A percentile compares a stretch with the other conserved stretches of the same genome.
phyloP scores from a whole-genome alignment of 2,888 invertebrate genomes.

The Macrophya alboannulata region DNA sequence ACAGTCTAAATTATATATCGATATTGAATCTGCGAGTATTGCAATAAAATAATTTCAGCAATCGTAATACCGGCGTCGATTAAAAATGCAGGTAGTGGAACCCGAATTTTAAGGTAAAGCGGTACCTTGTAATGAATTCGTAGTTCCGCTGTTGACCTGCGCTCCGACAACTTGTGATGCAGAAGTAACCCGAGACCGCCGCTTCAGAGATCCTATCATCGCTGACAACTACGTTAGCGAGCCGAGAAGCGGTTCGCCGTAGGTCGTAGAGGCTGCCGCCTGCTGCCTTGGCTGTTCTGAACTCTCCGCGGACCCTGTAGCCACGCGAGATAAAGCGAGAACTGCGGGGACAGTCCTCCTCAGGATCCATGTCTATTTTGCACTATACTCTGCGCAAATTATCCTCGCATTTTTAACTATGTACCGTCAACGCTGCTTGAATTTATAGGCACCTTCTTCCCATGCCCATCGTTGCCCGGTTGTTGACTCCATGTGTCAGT shows the following conservation, averaged over 20 bases:
- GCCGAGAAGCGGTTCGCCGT: slow-evolving; percentile 62
- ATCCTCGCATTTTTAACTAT: slow-evolving; percentile 32
- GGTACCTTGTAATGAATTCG: slow-evolving; percentile 68
- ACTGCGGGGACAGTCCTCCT: slow-evolving; percentile 1
- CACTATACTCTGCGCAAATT: slow-evolving; percentile 40
- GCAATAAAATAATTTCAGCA: background rate
- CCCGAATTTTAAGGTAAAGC: slow-evolving; percentile 43
- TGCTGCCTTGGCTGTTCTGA: slow-evolving; percentile 36
- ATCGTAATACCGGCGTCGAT: background rate
- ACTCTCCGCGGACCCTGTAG: slow-evolving; percentile 39
- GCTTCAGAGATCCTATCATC: slow-evolving; percentile 71
- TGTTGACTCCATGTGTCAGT: slow-evolving; percentile 39
- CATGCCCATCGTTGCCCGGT: slow-evolving; percentile 28
- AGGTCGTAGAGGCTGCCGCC: slow-evolving; percentile 49
- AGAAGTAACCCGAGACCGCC: slow-evolving; percentile 73
- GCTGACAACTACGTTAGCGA: slow-evolving; percentile 76
- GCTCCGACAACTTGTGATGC: slow-evolving; percentile 66
- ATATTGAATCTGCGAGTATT: background rate
- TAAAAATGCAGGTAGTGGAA: slow-evolving; percentile 43
- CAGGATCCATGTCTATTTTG: slow-evolving; percentile 40
- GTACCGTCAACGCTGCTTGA: slow-evolving; percentile 23
- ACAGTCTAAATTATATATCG: background rate
- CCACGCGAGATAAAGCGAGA: slow-evolving; percentile 49
- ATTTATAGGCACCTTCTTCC: slow-evolving; percentile 28
- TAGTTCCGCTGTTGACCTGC: slow-evolving; percentile 67